phyloP scores from a whole-genome alignment of 2,888 invertebrate genomes.

The Catotricha subobsoleta region DNA sequence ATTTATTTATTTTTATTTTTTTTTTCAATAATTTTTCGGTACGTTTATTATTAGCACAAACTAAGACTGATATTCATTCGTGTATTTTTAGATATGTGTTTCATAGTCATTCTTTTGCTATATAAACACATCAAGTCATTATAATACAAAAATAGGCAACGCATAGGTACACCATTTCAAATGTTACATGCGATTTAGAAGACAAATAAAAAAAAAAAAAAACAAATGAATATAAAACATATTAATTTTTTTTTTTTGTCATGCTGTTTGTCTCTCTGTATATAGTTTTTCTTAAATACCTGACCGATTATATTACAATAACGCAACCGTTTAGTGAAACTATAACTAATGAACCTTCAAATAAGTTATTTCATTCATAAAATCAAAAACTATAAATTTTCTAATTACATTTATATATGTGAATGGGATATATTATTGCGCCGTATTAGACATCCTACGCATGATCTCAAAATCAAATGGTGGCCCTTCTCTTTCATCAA shows the following conservation, averaged over 20 bases:
- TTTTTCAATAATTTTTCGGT: neutral
- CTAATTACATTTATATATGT: neutral
- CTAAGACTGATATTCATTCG: neutral
- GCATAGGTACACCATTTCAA: neutral
- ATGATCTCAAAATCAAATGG: neutral
- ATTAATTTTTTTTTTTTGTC: too few relatives aligned
- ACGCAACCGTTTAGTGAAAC: neutral
- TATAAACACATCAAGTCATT: neutral
- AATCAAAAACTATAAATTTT: conserved; percentile 1
- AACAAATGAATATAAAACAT: too few relatives aligned
- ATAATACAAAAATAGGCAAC: neutral
- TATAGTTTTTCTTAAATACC: too few relatives aligned
- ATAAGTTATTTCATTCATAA: conserved; percentile 5
- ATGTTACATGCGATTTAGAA: conserved; percentile 1
- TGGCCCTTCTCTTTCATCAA: conserved; percentile 2
- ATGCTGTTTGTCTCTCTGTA: too few relatives aligned
- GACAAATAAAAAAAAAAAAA: conserved; percentile 4
- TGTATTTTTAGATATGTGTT: too few relatives aligned
- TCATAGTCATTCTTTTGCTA: neutral
- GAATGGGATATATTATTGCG: neutral
- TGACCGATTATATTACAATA: too few relatives aligned
- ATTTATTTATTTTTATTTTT: neutral
- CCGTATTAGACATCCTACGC: neutral
- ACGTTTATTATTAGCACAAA: neutral
- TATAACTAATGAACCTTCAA: conserved; percentile 4